These are phyloP conservation scores for Bombyx mandarina DNA, from an alignment of 1,140 invertebrate species.

Conservation along the genomic window DNA sequence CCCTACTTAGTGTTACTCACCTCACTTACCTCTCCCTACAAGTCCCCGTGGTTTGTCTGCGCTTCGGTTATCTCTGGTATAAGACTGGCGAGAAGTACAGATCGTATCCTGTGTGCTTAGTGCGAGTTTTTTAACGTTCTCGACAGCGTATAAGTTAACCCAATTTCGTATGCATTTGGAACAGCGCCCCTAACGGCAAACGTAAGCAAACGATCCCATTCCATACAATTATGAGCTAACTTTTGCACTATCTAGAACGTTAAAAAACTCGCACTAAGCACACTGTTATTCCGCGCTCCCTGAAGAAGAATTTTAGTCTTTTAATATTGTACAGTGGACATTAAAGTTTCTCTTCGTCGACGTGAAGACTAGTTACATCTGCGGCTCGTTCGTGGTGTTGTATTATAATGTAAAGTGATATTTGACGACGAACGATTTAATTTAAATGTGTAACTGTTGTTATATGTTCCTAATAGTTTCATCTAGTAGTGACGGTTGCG, in stretches of 20 bases:
- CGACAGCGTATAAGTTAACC: too few species aligned
- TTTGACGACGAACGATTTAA: constrained; percentile 36
- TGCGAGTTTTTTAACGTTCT: too few species aligned
- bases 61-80: constrained; percentile 9
- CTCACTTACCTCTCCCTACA: constrained; percentile 12
- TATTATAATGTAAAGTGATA: constrained; percentile 64
- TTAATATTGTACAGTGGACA: too few species aligned
- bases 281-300: constrained; percentile 8
- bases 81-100: constrained; percentile 13
- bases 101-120: constrained; percentile 5
- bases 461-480: constrained; percentile 66
- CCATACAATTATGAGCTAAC: too few species aligned
- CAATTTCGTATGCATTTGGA: too few species aligned
- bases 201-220: too few species aligned
- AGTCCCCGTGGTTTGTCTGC: constrained; percentile 15
- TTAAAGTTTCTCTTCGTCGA: too few species aligned
- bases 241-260: too few species aligned
- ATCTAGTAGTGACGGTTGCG: constrained; percentile 38
- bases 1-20: constrained; percentile 61
- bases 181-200: too few species aligned
- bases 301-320: constrained; percentile 4
- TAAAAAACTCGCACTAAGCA: too few species aligned
- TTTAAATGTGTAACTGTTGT: constrained; percentile 62
- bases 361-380: too few species aligned
- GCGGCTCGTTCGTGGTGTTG: constrained; percentile 16